Conservation (phyloP, 1,140 invertebrate species). For the Carposina sasakii region DNA sequence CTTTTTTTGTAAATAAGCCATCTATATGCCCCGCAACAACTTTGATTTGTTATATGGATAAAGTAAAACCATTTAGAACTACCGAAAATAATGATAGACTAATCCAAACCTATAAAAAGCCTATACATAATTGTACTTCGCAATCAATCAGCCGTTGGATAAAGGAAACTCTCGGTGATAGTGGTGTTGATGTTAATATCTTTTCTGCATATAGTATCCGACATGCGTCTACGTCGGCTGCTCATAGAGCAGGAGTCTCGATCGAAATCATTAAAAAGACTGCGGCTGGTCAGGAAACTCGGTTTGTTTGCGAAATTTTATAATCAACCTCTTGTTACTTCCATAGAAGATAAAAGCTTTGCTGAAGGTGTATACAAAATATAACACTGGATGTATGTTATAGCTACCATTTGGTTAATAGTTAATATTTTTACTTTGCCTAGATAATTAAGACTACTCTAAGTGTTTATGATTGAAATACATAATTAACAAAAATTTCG, state of each 20-base stretch:
- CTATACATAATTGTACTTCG: background rate
- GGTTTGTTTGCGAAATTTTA: slow-evolving; percentile 2
- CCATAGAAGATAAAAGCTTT: background rate
- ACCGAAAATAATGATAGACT: background rate
- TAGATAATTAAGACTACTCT: too few relatives aligned
- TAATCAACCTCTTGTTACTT: background rate
- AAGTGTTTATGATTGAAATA: too few relatives aligned
- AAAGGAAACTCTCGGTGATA: background rate
- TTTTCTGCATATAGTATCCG: slow-evolving; percentile 5
- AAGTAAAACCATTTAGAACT: background rate
- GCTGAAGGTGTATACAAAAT: too few relatives aligned
- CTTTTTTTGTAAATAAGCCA: background rate
- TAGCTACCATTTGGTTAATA: too few relatives aligned
- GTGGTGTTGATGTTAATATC: background rate
- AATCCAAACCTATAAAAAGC: background rate
- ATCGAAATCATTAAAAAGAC: slow-evolving; percentile 7
- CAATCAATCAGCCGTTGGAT: slow-evolving; percentile 9
- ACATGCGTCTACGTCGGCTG: slow-evolving; percentile 5
- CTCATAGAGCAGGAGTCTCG: background rate
- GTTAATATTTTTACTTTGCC: too few relatives aligned
- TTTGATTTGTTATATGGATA: background rate
- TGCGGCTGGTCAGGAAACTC: slow-evolving; percentile 8
- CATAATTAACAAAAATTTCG: too few relatives aligned
- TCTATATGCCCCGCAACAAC: background rate
- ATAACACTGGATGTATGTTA: too few relatives aligned